Evolutionary conservation across 2,113 vertebrate species (phyloP).

Genomic region (Redunca redunca): DNA sequence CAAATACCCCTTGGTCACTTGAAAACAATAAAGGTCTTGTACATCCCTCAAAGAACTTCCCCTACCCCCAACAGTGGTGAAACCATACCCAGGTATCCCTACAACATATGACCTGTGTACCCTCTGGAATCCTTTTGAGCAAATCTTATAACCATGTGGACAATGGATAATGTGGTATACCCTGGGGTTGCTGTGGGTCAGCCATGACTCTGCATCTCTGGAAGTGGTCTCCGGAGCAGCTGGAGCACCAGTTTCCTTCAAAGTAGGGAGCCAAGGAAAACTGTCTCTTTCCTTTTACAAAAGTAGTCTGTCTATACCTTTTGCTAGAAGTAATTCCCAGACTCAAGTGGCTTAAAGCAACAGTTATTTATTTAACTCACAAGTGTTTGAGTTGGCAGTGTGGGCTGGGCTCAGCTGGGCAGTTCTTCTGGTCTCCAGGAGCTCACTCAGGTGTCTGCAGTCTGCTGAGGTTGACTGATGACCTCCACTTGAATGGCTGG

Average conservation of each 20-base stretch:
- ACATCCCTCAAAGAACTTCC: background rate
- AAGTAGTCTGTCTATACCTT: background rate
- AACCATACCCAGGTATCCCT: background rate
- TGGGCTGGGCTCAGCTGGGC: background rate
- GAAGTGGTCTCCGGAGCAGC: background rate
- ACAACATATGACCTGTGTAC: background rate
- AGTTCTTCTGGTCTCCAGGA: background rate
- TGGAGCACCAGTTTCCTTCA: background rate
- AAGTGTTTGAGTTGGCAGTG: background rate
- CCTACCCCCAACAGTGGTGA: background rate
- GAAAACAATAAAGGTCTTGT: background rate
- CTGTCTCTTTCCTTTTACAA: background rate
- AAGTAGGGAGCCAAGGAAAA: background rate
- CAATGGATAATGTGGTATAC: background rate
- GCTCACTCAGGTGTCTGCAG: background rate
- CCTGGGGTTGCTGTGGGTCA: background rate
- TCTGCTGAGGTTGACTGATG: background rate
- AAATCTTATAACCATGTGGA: background rate
- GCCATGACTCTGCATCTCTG: background rate
- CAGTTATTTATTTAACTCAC: background rate
- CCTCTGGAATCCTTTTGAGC: background rate
- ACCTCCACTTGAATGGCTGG: background rate
- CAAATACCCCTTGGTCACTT: background rate
- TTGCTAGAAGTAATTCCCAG: background rate
- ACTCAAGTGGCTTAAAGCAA: background rate